Conservation (phyloP, 2,888 invertebrate species). For the Halictus ligatus region DNA sequence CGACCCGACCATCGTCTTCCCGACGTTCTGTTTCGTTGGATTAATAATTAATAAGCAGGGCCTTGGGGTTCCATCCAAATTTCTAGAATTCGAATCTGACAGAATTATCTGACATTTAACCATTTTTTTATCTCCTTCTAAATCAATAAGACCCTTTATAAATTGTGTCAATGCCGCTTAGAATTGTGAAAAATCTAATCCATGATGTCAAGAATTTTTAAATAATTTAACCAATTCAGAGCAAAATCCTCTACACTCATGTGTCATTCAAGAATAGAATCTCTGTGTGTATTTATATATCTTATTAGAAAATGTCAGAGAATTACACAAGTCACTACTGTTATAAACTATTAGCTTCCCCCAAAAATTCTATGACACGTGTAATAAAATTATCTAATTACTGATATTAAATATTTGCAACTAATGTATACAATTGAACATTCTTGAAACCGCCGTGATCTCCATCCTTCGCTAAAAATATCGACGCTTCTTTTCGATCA, state of each 20-base stretch:
- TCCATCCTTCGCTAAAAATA: too few relatives aligned
- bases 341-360: too few relatives aligned
- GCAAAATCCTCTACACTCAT: not conserved
- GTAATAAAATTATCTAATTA: too few relatives aligned
- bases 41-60: slow-evolving; percentile 45
- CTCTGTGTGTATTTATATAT: not conserved
- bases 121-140: too few relatives aligned
- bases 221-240: not conserved
- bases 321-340: too few relatives aligned
- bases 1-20: slow-evolving; percentile 16
- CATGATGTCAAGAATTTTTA: not conserved
- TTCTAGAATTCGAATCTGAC: not conserved
- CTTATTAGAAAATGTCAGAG: not conserved
- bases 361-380: too few relatives aligned
- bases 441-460: too few relatives aligned
- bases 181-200: not conserved
- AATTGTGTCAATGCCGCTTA: not conserved
- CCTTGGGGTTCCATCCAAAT: not conserved
- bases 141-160: not conserved
- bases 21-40: slow-evolving; percentile 14
- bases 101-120: not conserved
- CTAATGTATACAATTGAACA: too few relatives aligned
- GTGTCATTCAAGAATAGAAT: not conserved
- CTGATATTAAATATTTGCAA: too few relatives aligned
- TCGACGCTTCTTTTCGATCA: too few relatives aligned